Conservation (phyloP, 2,888 invertebrate species). For the Eudemis profundana region DNA sequence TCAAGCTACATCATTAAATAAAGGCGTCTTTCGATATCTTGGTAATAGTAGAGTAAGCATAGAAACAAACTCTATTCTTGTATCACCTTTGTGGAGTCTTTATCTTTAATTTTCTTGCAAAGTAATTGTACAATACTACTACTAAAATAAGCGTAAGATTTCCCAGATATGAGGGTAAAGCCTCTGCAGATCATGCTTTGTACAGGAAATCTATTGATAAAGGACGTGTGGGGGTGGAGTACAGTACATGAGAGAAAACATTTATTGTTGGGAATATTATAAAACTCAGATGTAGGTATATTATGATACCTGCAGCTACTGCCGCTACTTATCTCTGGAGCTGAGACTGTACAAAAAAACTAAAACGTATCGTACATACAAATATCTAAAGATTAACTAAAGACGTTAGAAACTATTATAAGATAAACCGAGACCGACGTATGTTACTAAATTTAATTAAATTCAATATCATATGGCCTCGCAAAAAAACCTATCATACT, state of each 20-base stretch:
- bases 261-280: not conserved
- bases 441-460: too few relatives aligned
- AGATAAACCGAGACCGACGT: too few relatives aligned
- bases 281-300: too few relatives aligned
- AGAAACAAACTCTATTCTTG: not conserved
- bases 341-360: too few relatives aligned
- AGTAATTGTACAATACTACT: conserved; percentile 8
- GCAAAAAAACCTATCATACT: not conserved
- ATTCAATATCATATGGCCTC: too few relatives aligned
- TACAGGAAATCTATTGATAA: not conserved
- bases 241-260: not conserved
- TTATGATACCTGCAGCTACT: too few relatives aligned
- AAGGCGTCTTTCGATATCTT: too few relatives aligned
- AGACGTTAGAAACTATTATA: too few relatives aligned
- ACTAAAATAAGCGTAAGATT: not conserved
- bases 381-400: too few relatives aligned
- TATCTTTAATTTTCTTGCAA: conserved; percentile 2
- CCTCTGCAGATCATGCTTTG: conserved; percentile 2
- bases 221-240: not conserved
- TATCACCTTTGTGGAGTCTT: not conserved
- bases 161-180: conserved; percentile 7
- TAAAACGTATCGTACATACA: too few relatives aligned
- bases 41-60: not conserved
- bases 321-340: too few relatives aligned
- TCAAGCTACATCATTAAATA: too few relatives aligned